These are phyloP conservation scores for Chionodraco myersi DNA, from an alignment of 2,113 vertebrate genomes.

Conservation along the genomic window DNA sequence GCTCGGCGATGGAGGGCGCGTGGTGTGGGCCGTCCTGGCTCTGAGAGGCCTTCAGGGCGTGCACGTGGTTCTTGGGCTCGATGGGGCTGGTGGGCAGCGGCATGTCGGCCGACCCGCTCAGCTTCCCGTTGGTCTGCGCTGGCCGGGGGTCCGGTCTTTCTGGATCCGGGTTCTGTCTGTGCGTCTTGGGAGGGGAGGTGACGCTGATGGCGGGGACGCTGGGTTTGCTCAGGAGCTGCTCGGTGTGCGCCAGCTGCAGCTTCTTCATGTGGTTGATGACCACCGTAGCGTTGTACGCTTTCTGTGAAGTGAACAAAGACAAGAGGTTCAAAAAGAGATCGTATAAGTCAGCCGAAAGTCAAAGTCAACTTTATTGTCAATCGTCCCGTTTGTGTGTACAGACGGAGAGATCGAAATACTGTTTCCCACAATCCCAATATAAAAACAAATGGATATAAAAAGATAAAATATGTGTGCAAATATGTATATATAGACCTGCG, in stretches of 20 bases:
- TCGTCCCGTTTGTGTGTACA: too few relatives aligned
- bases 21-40: slow-evolving; percentile 66
- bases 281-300: slow-evolving; percentile 92
- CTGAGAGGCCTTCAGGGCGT: slow-evolving; percentile 72
- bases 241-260: slow-evolving; percentile 87
- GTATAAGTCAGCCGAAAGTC: too few relatives aligned
- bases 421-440: too few relatives aligned
- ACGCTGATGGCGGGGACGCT: slow-evolving; percentile 73
- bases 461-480: too few relatives aligned
- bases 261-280: slow-evolving; percentile 97
- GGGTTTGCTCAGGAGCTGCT: slow-evolving; percentile 25
- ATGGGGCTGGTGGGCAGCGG: slow-evolving; percentile 30
- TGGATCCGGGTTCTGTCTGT: slow-evolving; percentile 15
- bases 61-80: slow-evolving; percentile 70
- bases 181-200: slow-evolving; percentile 50
- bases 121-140: background rate
- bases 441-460: too few relatives aligned
- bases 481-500: too few relatives aligned
- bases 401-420: too few relatives aligned
- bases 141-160: slow-evolving; percentile 28
- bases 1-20: slow-evolving; percentile 66
- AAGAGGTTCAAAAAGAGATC: background rate
- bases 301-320: slow-evolving; percentile 77
- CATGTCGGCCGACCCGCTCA: slow-evolving; percentile 38
- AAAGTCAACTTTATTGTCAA: too few relatives aligned